Base-by-base conservation (phyloP, 2,797 vertebrate genomes). In the Sciaenops ocellatus region DNA sequence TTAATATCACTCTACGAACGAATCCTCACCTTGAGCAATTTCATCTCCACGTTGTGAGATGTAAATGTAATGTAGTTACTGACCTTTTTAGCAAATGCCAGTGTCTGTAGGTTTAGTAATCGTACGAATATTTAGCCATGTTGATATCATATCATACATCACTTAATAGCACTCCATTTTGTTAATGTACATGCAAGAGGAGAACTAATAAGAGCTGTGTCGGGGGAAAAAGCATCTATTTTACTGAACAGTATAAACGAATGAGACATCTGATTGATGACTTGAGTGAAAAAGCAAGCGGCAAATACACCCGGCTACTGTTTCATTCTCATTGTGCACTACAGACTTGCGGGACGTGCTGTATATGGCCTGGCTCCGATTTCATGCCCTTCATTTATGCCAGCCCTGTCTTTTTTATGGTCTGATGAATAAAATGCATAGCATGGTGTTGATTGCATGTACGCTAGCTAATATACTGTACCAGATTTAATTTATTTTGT, bases 351-450 rank as follows among this genome's bases (percentile, higher is more conserved):
- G 34, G 69, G 79, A 83, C 59, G 12, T 64, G 68, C 64, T 67
- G 69, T 89, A 87, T 90, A 84, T 91, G n/a, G 46, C 46, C 57
- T 51, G 60, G 68, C 74, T 91, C 86, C 56, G 83, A 73, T 92
- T 90, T 64, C 83, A 55, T 71, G 83, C 64, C 83, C 73, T 83
- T 77, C 73, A 65, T 82, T 85, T 82, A 75, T 71, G 63, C 78
- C 30, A 6, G 46, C 38, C 63, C 50, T 44, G 11, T 51, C 55
- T 46, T 79, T 51, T 46, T 76, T 20, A 78, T 64, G 66, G 69
- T 77, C 79, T 79, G 67, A 79, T 84, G 73, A 73, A 62, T 38
- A 38, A 62, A 10, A 56, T 69, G 15, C 51, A 24, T 54, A 47
- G n/a, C 24, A 8, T 6, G 7, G 30, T 70, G 56, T 60, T 42